Conservation (phyloP, 2,888 invertebrate genomes). For the Euproctis similis region DNA sequence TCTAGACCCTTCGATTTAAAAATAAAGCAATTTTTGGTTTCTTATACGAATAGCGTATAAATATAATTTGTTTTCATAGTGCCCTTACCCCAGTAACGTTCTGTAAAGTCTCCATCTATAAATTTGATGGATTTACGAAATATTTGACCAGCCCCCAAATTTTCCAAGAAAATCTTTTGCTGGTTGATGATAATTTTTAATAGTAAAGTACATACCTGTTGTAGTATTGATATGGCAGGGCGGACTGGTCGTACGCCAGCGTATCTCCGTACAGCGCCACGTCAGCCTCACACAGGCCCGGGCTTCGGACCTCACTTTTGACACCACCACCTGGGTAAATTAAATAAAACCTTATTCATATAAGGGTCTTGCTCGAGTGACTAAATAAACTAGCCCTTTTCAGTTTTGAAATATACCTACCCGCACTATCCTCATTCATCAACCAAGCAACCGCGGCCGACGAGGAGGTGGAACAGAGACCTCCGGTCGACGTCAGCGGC, state of each 20-base stretch:
- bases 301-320: constrained; percentile 84
- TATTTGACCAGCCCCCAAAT: no score
- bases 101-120: no score
- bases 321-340: constrained; percentile 62
- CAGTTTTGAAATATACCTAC: no score
- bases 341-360: background rate
- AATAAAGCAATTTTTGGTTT: no score
- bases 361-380: background rate
- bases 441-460: constrained; percentile 72
- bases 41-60: no score
- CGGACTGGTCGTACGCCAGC: constrained; percentile 71
- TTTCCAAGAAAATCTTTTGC: no score
- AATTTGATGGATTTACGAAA: no score
- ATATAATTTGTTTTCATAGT: no score
- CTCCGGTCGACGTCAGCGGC: constrained; percentile 57
- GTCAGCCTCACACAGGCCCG: constrained; percentile 77
- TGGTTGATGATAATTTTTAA: no score
- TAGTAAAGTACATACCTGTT: constrained; percentile 72
- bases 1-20: no score
- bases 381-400: no score
- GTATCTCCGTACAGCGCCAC: constrained; percentile 70
- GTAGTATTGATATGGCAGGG: constrained; percentile 83
- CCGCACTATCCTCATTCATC: constrained; percentile 74
- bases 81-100: no score
- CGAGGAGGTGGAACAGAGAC: constrained; percentile 61